phyloP scores from a whole-genome alignment of 2,113 vertebrate species.

The Phocoena sinus region DNA sequence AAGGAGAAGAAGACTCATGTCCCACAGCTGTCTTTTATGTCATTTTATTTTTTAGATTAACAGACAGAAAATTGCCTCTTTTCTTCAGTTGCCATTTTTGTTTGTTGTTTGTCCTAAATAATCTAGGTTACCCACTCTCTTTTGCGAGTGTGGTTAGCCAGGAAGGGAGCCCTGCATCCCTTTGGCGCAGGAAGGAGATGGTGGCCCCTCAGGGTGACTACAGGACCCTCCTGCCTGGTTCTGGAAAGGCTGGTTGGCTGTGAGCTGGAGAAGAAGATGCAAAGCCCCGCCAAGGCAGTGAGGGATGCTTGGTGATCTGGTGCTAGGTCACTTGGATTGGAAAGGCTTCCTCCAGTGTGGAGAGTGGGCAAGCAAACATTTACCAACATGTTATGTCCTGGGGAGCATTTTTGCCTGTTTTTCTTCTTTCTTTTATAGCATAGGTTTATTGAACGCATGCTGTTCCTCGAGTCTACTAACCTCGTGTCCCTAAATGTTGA shows the following conservation, averaged over 20 bases:
- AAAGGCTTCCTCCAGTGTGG: background rate
- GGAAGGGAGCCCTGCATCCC: background rate
- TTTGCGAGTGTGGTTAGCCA: background rate
- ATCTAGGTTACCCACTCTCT: background rate
- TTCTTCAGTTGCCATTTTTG: background rate
- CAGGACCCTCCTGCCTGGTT: background rate
- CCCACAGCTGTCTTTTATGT: background rate
- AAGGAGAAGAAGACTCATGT: background rate
- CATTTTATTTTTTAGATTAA: background rate
- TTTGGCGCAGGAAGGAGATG: accelerated
- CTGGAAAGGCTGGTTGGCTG: background rate
- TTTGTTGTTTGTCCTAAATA: background rate
- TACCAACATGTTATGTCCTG: background rate
- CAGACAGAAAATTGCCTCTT: background rate
- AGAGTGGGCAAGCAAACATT: background rate
- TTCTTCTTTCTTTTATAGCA: background rate
- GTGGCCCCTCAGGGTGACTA: background rate
- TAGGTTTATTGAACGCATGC: background rate
- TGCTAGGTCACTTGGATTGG: background rate
- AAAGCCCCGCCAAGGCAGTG: background rate
- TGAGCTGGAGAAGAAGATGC: background rate
- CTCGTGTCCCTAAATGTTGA: background rate
- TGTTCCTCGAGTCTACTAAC: background rate
- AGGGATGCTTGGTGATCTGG: background rate
- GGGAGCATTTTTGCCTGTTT: background rate